Evolutionary conservation across 2,797 vertebrate species (phyloP).

Genomic region (Astyanax mexicanus): DNA sequence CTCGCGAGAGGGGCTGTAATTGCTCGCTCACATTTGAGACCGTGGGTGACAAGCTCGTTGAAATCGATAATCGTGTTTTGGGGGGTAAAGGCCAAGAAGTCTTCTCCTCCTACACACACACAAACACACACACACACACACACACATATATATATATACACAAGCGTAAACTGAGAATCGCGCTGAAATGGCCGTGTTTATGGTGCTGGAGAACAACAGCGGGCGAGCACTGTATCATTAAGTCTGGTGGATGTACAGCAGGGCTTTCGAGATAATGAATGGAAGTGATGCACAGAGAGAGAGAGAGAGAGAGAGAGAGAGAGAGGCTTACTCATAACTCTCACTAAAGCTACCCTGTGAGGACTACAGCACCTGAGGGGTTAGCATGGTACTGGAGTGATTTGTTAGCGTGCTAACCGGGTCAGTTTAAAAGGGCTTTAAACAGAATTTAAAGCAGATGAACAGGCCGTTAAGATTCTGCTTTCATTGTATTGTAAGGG

Average conservation of each 20-base stretch:
- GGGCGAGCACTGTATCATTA: conserved; percentile 71
- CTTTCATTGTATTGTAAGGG: not conserved
- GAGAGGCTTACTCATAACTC: not conserved
- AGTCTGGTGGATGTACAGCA: conserved; percentile 60
- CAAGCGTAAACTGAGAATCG: conserved; percentile 36
- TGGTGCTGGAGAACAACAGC: conserved; percentile 73
- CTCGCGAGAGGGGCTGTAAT: conserved; percentile 76
- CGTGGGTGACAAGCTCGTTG: conserved; percentile 75
- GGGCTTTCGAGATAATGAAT: conserved; percentile 71
- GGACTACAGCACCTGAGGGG: not conserved
- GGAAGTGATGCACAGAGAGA: conserved; percentile 56
- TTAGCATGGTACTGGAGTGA: not conserved
- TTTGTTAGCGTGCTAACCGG: not conserved
- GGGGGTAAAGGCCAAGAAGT: conserved; percentile 54
- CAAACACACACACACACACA: conserved; percentile 26
- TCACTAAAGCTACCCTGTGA: not conserved
- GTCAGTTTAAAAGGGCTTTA: not conserved
- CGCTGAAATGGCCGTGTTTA: conserved; percentile 76
- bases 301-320: conserved; percentile 7
- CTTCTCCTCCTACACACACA: conserved; percentile 38
- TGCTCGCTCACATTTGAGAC: conserved; percentile 76
- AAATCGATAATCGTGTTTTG: conserved; percentile 76
- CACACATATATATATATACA: conserved; percentile 25
- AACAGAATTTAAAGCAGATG: not conserved
- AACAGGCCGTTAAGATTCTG: not conserved